phyloP scores from a whole-genome alignment of 2,113 vertebrate genomes.

The Pseudopipra pipra region DNA sequence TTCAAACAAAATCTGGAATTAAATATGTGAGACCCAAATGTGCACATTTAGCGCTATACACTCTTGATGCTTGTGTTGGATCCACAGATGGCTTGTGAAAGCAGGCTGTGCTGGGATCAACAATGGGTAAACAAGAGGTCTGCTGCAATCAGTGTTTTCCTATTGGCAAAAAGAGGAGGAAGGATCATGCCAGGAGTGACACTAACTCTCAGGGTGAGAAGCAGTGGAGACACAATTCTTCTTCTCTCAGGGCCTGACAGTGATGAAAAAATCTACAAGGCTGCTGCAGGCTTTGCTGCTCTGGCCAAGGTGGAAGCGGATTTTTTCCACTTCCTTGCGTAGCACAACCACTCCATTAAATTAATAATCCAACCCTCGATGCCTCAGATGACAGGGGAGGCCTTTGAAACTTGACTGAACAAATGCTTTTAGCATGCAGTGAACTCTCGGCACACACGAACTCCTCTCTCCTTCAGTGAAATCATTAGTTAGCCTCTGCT shows the following conservation, averaged over 20 bases:
- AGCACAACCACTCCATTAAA: conserved; percentile 5
- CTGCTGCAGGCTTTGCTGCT: neutral
- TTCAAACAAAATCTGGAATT: neutral
- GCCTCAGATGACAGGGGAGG: neutral
- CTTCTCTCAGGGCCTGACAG: neutral
- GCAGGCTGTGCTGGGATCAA: neutral
- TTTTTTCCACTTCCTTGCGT: conserved; percentile 28
- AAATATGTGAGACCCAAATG: neutral
- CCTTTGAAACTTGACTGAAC: conserved; percentile 41
- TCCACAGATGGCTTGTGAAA: neutral
- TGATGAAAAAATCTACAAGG: neutral
- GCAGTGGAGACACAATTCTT: neutral
- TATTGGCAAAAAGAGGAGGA: neutral
- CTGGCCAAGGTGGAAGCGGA: neutral
- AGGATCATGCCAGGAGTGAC: neutral
- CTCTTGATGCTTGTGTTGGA: neutral
- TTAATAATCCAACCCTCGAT: neutral
- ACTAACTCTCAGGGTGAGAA: neutral
- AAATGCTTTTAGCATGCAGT: conserved; percentile 2
- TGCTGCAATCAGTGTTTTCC: neutral
- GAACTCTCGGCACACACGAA: neutral
- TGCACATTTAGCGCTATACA: neutral
- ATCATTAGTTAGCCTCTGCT: neutral
- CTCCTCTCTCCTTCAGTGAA: neutral
- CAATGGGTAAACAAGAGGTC: neutral